A percentile compares a stretch with the other conserved stretches of the same genome.
Conservation (phyloP, 2,797 vertebrate genomes). For the Kryptolebias ocellatus region DNA sequence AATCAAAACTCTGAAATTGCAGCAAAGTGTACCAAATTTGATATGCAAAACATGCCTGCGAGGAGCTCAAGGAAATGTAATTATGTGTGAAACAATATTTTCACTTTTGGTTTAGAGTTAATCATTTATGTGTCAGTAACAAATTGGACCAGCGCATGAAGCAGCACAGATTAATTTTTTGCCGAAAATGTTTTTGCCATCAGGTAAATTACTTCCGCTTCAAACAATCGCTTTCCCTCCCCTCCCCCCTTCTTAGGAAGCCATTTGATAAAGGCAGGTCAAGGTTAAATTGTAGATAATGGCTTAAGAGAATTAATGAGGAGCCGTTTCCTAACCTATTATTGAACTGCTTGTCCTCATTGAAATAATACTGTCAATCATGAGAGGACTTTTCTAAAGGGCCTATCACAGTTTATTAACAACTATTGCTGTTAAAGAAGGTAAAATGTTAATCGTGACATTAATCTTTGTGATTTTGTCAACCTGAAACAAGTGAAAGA, state of each 20-base stretch:
- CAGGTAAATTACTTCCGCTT: constrained; percentile 56
- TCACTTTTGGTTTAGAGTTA: constrained; percentile 59
- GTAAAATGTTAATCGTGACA: background rate
- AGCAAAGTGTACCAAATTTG: constrained; percentile 42
- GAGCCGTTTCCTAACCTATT: constrained; percentile 16
- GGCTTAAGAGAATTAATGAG: constrained; percentile 24
- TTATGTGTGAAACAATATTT: constrained; percentile 67
- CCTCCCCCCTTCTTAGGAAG: constrained; percentile 11
- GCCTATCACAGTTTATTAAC: constrained; percentile 6
- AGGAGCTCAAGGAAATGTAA: constrained; percentile 57
- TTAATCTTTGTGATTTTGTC: constrained; percentile 26
- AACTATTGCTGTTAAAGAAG: constrained; percentile 7
- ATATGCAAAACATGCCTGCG: constrained; percentile 58
- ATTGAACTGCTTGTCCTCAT: constrained; percentile 14
- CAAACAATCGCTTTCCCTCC: constrained; percentile 34
- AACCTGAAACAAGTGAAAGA: constrained; percentile 29
- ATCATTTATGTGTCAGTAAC: constrained; percentile 54
- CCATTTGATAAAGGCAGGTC: constrained; percentile 35
- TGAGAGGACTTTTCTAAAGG: constrained; percentile 9
- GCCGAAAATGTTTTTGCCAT: constrained; percentile 44
- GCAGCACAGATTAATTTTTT: constrained; percentile 48
- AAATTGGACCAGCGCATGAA: constrained; percentile 55
- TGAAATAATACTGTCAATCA: constrained; percentile 32
- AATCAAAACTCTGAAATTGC: constrained; percentile 55
- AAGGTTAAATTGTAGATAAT: constrained; percentile 49